Conservation (phyloP, 2,888 invertebrate species). For the Tridacna gigas region DNA sequence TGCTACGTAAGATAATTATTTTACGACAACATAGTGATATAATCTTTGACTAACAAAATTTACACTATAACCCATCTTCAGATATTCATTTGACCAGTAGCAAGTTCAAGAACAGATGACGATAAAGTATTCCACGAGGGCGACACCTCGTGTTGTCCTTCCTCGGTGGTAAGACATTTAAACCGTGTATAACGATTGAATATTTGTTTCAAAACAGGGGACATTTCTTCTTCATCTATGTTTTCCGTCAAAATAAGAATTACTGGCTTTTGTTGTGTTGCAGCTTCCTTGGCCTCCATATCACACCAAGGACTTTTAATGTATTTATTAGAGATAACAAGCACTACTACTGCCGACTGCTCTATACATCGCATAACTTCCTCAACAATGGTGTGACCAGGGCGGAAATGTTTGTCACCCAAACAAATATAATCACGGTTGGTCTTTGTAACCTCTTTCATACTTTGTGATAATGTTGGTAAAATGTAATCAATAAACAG, state of each 20-base stretch:
- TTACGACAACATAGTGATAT: no score
- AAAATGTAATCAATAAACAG: neutral
- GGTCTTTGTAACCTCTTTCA: neutral
- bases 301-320: neutral
- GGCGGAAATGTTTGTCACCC: neutral
- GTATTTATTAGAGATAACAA: neutral
- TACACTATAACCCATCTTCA: no score
- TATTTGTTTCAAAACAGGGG: neutral
- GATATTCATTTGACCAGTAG: no score
- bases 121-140: no score
- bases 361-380: neutral
- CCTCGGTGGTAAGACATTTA: no score
- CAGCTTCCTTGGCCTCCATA: neutral
- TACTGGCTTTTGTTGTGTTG: neutral
- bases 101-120: no score
- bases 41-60: no score
- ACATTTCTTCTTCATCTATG: neutral
- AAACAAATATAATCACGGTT: neutral
- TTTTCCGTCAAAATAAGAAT: neutral
- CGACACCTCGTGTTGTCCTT: no score
- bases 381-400: neutral
- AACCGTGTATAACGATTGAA: neutral
- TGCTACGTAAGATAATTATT: no score
- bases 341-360: neutral
- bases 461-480: neutral